A percentile compares a stretch with the other conserved stretches of the same genome.
Evolutionary conservation across 2,113 vertebrate species (phyloP).

Genomic region (Holacanthus passer): DNA sequence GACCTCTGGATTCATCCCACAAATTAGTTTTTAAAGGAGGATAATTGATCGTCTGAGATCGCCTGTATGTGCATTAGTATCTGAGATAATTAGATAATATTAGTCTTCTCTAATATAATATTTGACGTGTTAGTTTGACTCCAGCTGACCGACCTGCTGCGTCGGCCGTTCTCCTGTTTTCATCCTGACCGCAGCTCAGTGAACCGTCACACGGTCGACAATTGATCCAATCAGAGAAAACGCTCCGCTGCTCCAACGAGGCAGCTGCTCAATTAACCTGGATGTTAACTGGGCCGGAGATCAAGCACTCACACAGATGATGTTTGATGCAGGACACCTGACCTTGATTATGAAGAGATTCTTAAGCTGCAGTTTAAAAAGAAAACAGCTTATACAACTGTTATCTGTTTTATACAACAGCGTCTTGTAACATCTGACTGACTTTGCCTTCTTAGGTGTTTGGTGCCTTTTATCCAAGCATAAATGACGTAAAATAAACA

Average conservation of each 20-base stretch:
- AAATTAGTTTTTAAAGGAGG: neutral
- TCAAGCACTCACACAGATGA: neutral
- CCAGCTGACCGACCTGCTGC: neutral
- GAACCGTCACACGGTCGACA: neutral
- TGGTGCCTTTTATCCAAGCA: too few relatives aligned
- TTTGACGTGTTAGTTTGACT: neutral
- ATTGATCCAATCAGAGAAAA: conserved; percentile 1
- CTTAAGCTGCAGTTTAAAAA: conserved; percentile 4
- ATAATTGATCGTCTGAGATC: neutral
- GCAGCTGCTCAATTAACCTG: conserved; percentile 33
- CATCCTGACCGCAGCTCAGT: neutral
- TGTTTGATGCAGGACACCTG: conserved; percentile 3
- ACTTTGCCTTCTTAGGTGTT: too few relatives aligned
- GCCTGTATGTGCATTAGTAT: neutral
- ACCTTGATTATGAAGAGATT: neutral
- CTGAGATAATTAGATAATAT: too few relatives aligned
- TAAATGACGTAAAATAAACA: too few relatives aligned
- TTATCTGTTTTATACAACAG: neutral
- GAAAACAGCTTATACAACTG: neutral
- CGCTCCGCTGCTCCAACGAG: neutral
- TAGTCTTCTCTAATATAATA: neutral
- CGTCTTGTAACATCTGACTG: neutral
- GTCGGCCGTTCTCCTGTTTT: neutral
- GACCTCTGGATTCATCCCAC: too few relatives aligned
- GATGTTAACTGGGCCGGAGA: conserved; percentile 39